Percentiles rank a stretch among this genome's conserved stretches.
These are phyloP conservation scores for Hydractinia echinata DNA, from an alignment of 30 jellyfish, hydroid and myxozoan species.

Conservation along the genomic window DNA sequence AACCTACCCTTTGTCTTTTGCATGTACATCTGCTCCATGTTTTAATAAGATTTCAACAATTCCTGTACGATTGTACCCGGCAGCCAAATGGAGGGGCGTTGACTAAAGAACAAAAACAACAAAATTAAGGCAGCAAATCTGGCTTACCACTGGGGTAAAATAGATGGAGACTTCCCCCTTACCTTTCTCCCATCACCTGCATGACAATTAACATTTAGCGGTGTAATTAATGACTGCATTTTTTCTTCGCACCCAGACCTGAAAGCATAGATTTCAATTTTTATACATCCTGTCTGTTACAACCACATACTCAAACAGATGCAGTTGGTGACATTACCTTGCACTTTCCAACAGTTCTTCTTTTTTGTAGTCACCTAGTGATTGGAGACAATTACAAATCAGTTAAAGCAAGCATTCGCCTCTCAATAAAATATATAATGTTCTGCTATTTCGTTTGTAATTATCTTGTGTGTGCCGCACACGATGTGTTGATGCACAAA, in stretches of 20 bases:
- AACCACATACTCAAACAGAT: neutral
- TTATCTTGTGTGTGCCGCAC: neutral
- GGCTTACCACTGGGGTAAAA: neutral
- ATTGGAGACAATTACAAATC: too few species aligned
- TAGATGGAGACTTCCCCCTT: neutral
- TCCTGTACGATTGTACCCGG: slow-evolving; percentile 91
- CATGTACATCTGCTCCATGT: slow-evolving; percentile 97
- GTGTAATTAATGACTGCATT: slow-evolving; percentile 65
- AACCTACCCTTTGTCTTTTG: slow-evolving; percentile 89
- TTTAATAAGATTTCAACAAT: slow-evolving; percentile 82
- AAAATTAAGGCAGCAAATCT: too few species aligned
- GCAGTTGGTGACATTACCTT: slow-evolving; percentile 38
- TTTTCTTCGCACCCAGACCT: slow-evolving; percentile 97
- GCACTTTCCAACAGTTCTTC: slow-evolving; percentile 94
- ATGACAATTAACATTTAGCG: slow-evolving; percentile 90
- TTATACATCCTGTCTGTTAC: neutral
- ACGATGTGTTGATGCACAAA: neutral
- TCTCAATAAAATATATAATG: neutral
- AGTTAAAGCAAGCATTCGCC: too few species aligned
- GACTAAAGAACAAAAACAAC: slow-evolving; percentile 50
- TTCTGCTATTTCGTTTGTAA: neutral
- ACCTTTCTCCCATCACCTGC: slow-evolving; percentile 99
- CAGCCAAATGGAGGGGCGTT: slow-evolving; percentile 97
- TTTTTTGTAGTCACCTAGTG: slow-evolving; percentile 80
- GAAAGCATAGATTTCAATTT: neutral